These are phyloP conservation scores for Scytalopus superciliaris DNA, from an alignment of 2,113 vertebrate genomes.

Conservation along the genomic window DNA sequence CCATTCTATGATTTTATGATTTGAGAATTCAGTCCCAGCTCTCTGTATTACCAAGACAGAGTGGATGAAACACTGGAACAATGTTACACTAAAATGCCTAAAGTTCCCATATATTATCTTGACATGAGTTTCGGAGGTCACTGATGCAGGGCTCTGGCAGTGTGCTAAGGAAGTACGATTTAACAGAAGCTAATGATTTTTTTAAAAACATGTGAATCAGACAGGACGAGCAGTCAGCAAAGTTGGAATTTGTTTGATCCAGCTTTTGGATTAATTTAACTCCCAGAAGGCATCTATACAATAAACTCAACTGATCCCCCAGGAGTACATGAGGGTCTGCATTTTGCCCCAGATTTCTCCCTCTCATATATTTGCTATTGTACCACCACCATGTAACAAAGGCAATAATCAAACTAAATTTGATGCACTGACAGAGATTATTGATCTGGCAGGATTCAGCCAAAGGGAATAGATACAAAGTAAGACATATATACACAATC, in stretches of 20 bases:
- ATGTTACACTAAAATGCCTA: fast-evolving
- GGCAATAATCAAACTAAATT: background rate
- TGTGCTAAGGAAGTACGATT: background rate
- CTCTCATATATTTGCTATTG: background rate
- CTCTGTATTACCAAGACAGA: background rate
- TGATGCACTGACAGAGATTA: background rate
- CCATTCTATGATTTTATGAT: background rate
- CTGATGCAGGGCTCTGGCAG: background rate
- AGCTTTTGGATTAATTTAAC: background rate
- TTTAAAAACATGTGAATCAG: background rate
- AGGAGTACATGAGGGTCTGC: background rate
- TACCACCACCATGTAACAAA: background rate
- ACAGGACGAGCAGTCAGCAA: background rate
- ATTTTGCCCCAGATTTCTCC: background rate
- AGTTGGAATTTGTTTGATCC: background rate
- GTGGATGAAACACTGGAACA: fast-evolving
- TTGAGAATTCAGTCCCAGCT: background rate
- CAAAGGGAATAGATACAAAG: background rate
- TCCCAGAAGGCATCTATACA: background rate
- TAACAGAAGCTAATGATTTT: background rate
- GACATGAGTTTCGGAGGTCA: background rate
- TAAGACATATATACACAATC: background rate
- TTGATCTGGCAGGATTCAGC: background rate
- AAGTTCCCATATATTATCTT: background rate
- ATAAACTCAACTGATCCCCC: background rate